phyloP scores from a whole-genome alignment of 2,113 vertebrate species.

The Sialia sialis region DNA sequence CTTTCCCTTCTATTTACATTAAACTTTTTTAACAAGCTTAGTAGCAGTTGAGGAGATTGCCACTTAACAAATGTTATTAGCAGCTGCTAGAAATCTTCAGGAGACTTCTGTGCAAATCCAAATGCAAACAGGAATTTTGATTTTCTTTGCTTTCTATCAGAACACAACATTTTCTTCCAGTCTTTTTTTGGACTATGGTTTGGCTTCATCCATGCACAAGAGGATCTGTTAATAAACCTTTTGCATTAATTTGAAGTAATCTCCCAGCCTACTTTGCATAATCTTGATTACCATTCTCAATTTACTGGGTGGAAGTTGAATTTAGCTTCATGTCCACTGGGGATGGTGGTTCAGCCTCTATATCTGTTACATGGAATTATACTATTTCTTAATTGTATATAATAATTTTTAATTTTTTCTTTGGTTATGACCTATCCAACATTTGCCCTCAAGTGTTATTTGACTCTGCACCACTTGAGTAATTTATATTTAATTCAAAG shows the following conservation, averaged over 20 bases:
- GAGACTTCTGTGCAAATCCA: neutral
- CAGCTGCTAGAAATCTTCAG: neutral
- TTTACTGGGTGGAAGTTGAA: neutral
- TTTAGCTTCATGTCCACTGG: neutral
- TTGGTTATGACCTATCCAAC: neutral
- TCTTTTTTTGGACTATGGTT: neutral
- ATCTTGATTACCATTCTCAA: neutral
- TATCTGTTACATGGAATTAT: neutral
- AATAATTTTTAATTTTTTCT: neutral
- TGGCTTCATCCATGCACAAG: neutral
- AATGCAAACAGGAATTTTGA: neutral
- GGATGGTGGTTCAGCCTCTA: neutral
- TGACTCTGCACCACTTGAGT: neutral
- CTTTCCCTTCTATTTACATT: neutral
- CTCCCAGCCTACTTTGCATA: neutral
- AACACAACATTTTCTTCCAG: neutral
- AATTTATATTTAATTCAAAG: neutral
- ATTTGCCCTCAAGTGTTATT: neutral
- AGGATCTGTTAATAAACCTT: neutral
- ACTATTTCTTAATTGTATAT: neutral
- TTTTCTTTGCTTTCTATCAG: neutral
- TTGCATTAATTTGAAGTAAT: neutral
- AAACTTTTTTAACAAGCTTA: neutral
- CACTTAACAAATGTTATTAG: neutral
- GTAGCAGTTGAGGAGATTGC: neutral